Conservation (phyloP, 2,888 invertebrate species). For the Dichetophora obliterata region DNA sequence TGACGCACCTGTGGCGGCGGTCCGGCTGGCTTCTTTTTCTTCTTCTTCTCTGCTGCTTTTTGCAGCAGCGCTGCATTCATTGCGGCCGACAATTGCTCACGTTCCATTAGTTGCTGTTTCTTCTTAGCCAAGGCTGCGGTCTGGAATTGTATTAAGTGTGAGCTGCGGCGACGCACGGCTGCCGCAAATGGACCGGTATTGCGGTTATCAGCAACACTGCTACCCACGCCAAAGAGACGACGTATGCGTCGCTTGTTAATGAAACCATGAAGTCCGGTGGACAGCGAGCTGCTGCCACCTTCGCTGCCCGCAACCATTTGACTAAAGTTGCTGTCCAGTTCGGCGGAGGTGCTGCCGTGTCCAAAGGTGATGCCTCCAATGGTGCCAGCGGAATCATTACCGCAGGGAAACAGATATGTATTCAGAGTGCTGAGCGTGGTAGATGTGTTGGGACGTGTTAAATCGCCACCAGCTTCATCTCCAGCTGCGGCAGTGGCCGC, state of each 20-base stretch:
- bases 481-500: background rate
- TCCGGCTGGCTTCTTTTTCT: constrained; percentile 63
- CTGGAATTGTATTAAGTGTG: constrained; percentile 62
- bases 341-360: constrained; percentile 63
- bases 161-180: constrained; percentile 60
- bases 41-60: constrained; percentile 60
- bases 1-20: constrained; percentile 62
- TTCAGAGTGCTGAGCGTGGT: constrained; percentile 66
- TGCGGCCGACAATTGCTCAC: constrained; percentile 60
- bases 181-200: constrained; percentile 50
- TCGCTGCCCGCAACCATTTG: constrained; percentile 65
- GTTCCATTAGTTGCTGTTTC: constrained; percentile 60
- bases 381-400: constrained; percentile 59
- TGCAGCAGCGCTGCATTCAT: constrained; percentile 60
- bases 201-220: constrained; percentile 29
- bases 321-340: constrained; percentile 67
- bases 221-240: constrained; percentile 59
- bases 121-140: constrained; percentile 50
- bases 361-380: constrained; percentile 56
- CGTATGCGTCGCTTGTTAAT: constrained; percentile 63
- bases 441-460: constrained; percentile 60
- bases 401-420: constrained; percentile 68
- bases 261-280: constrained; percentile 57
- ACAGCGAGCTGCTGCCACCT: constrained; percentile 44
- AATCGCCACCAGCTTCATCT: constrained; percentile 48